A percentile compares a stretch with the other conserved stretches of the same genome.
phyloP scores from a whole-genome alignment of 2,797 vertebrate genomes.

The Melanotaenia pygmaea region DNA sequence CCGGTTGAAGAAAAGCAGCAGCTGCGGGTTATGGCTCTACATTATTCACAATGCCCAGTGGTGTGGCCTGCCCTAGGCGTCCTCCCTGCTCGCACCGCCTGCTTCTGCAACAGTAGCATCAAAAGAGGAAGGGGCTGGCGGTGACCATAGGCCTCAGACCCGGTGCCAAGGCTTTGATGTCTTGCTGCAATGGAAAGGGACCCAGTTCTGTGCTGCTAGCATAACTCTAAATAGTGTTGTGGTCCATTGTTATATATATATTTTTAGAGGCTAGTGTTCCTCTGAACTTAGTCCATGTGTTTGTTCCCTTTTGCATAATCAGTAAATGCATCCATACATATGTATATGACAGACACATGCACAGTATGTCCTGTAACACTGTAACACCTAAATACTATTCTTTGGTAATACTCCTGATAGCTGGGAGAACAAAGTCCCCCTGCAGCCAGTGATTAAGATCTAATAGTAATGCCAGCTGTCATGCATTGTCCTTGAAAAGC shows the following conservation, averaged over 20 bases:
- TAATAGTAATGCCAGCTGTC: conserved; percentile 54
- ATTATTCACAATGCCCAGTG: conserved; percentile 75
- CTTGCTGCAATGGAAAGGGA: conserved; percentile 45
- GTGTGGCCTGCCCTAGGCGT: conserved; percentile 54
- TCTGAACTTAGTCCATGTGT: conserved; percentile 4
- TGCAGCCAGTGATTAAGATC: conserved; percentile 51
- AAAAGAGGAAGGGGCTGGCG: conserved; percentile 68
- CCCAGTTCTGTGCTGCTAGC: conserved; percentile 31
- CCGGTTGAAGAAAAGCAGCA: conserved; percentile 54
- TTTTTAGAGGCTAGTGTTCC: background rate
- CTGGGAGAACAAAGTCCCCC: conserved; percentile 25
- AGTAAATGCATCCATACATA: background rate
- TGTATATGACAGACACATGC: background rate
- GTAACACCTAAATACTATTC: background rate
- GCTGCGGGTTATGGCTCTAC: conserved; percentile 69
- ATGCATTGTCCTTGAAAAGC: conserved; percentile 50
- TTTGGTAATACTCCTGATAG: conserved; percentile 13
- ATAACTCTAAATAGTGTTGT: conserved; percentile 30
- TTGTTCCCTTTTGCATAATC: conserved; percentile 23
- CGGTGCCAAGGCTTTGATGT: conserved; percentile 72
- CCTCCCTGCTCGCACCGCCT: conserved; percentile 37
- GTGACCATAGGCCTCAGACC: conserved; percentile 58
- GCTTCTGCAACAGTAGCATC: conserved; percentile 61
- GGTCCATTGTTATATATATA: conserved; percentile 20
- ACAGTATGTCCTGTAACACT: background rate